Evolutionary conservation across 2,888 invertebrate species (phyloP).

Genomic region (Eristalis tenax): DNA sequence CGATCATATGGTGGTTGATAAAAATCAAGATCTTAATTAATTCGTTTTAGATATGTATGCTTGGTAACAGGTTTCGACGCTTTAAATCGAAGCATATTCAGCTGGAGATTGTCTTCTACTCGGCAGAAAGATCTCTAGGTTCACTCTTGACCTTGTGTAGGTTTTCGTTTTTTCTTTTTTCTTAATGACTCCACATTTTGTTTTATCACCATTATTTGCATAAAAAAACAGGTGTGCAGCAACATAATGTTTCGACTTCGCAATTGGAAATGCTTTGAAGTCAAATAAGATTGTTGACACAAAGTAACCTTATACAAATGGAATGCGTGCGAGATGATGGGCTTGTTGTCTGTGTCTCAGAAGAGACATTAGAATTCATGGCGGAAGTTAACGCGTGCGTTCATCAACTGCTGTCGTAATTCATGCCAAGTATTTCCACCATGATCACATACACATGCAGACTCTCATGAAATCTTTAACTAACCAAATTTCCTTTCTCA

Average conservation of each 20-base stretch:
- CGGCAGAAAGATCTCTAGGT: not conserved
- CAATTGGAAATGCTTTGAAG: not conserved
- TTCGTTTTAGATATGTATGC: not conserved
- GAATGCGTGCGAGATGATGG: not conserved
- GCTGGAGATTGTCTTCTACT: not conserved
- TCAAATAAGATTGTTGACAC: not conserved
- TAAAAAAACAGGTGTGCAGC: not conserved
- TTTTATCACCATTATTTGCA: not conserved
- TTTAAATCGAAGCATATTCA: not conserved
- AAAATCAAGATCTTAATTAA: not conserved
- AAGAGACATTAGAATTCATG: too few relatives aligned
- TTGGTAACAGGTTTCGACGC: not conserved
- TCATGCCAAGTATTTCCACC: slow-evolving; percentile 27
- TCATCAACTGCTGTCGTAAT: not conserved
- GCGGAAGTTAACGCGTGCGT: not conserved
- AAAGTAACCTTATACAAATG: not conserved
- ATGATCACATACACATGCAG: not conserved
- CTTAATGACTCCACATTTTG: not conserved
- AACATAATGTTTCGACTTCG: not conserved
- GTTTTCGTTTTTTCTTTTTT: not conserved
- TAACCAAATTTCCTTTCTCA: not conserved
- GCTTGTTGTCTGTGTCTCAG: not conserved
- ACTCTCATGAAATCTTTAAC: not conserved
- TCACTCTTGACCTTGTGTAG: not conserved
- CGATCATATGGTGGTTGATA: not conserved